Base-by-base conservation (phyloP, 2,888 invertebrate species). In the Xestia xanthographa region DNA sequence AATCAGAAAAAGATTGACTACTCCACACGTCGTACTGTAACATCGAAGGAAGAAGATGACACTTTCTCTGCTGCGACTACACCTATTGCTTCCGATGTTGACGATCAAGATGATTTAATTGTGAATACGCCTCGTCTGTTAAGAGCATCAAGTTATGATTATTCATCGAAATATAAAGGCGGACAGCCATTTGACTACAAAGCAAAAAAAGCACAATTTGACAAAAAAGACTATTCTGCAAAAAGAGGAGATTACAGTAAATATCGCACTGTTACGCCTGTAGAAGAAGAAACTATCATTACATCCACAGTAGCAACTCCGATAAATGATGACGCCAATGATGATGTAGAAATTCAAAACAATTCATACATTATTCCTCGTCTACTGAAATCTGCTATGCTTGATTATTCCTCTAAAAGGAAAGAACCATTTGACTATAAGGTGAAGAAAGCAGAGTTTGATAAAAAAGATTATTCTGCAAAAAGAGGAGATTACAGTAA, bases 351-450 rank as follows among this genome's bases (percentile, higher is more conserved):
- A 63, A 56, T 53, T 41, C 43, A 41, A 50, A 26, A 69, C 5
- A 48, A 41, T 38, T 41, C 22, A 12, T 22, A 50, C 20, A 12
- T 17, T 9, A 48, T 17, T 14, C 81, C 84, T 41, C 76, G 41
- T 53, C 34, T 69, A 5, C 38, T 80, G 20, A 71, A 71, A 67
- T 71, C 80, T 56, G 5, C 72, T 9, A 76, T 63, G 45, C 66
- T 43, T 48, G 77, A 85, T 58, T 81, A 80, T 67, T 43, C 77
- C 38, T 63, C 85, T 48, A 80, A 82, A 71, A 45, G 80, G 34
- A 63, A 79, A 69, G 9, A 81, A 56, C 50, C 50, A 12, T 77
- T 73, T 69, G 71, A 85, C 50, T 85, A 82, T 29, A 69, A 74
- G 63, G 26, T 78, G 22, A 82, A 82, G n/a, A 72, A 78, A 53